Conservation (phyloP, 2,888 invertebrate genomes). For the Himalopsyche anomala region DNA sequence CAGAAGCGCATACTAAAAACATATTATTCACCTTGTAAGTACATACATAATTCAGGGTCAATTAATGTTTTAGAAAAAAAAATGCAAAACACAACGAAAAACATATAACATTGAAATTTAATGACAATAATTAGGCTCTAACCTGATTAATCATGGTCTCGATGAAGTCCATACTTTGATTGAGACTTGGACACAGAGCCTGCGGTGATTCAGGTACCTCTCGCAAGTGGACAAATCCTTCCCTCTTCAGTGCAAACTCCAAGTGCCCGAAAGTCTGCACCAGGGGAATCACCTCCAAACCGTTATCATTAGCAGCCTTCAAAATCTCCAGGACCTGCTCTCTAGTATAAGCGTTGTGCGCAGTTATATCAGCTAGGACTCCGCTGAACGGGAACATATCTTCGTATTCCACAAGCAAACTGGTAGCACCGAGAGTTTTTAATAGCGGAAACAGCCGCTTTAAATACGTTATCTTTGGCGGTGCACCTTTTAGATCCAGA, state of each 20-base stretch:
- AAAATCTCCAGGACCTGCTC: slow-evolving; percentile 77
- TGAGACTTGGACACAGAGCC: slow-evolving; percentile 84
- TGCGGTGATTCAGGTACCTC: slow-evolving; percentile 82
- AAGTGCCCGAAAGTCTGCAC: slow-evolving; percentile 88
- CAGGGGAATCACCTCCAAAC: slow-evolving; percentile 83
- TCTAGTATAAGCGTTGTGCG: slow-evolving; percentile 79
- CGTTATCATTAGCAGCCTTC: slow-evolving; percentile 75
- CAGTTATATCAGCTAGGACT: slow-evolving; percentile 75
- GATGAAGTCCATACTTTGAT: slow-evolving; percentile 79
- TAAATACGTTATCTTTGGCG: slow-evolving; percentile 79
- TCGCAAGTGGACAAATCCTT: slow-evolving; percentile 79
- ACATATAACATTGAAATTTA: not conserved
- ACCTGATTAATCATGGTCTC: slow-evolving; percentile 84
- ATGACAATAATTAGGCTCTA: slow-evolving; percentile 65
- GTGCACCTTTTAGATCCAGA: slow-evolving; percentile 84
- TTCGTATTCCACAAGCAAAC: slow-evolving; percentile 86
- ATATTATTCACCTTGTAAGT: too few relatives aligned
- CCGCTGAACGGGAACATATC: slow-evolving; percentile 88
- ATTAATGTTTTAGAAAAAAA: too few relatives aligned
- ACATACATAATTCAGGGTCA: too few relatives aligned
- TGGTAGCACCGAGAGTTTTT: slow-evolving; percentile 83
- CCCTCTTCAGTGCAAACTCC: slow-evolving; percentile 83
- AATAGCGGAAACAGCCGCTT: slow-evolving; percentile 78
- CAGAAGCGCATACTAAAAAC: too few relatives aligned
- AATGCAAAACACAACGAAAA: too few relatives aligned